Conservation (phyloP, 2,888 invertebrate genomes). For the Amphipyra berbera region DNA sequence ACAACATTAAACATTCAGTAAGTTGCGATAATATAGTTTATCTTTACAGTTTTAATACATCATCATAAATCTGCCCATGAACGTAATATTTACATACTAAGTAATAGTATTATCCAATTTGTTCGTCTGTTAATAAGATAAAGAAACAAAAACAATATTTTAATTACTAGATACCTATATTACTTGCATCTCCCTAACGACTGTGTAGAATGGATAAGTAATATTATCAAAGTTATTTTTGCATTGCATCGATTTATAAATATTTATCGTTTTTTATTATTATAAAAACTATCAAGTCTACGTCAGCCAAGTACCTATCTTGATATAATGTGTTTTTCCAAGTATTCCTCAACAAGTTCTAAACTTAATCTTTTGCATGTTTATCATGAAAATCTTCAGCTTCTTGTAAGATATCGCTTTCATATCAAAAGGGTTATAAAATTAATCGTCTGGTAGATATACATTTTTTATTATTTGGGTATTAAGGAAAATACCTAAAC, state of each 20-base stretch:
- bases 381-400: constrained; percentile 40
- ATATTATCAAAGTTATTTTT: constrained; percentile 16
- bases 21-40: constrained; percentile 39
- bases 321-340: background rate
- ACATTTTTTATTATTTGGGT: constrained; percentile 37
- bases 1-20: constrained; percentile 38
- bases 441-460: constrained; percentile 36
- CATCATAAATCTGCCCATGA: constrained; percentile 43
- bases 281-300: background rate
- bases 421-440: constrained; percentile 47
- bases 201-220: constrained; percentile 18
- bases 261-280: background rate
- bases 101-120: constrained; percentile 50
- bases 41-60: constrained; percentile 51
- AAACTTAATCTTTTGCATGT: constrained; percentile 3
- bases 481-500: constrained; percentile 26
- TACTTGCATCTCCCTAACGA: constrained; percentile 21
- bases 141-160: constrained; percentile 37
- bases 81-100: constrained; percentile 30
- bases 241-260: constrained; percentile 7
- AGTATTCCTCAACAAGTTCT: background rate
- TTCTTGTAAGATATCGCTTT: constrained; percentile 31
- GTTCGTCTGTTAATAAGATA: constrained; percentile 46
- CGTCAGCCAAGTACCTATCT: background rate
- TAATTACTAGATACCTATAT: constrained; percentile 19